Conservation (phyloP, 2,888 invertebrate species). For the Chymomyza fuscimana region DNA sequence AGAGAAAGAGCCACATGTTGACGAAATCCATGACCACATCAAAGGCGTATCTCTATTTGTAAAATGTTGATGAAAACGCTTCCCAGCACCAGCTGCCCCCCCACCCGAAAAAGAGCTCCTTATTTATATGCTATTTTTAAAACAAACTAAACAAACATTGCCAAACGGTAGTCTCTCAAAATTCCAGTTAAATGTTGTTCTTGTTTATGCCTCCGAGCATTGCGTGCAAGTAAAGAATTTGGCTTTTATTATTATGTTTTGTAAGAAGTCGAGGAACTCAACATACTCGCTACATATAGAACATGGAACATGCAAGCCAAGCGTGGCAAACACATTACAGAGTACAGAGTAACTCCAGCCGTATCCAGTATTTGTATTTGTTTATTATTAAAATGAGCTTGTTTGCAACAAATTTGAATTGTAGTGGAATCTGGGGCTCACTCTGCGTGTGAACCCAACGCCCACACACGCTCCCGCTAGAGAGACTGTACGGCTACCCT, state of each 20-base stretch:
- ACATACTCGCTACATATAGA: conserved; percentile 46
- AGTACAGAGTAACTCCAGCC: neutral
- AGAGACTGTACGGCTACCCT: conserved; percentile 9
- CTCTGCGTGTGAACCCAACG: conserved; percentile 10
- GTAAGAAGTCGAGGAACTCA: neutral
- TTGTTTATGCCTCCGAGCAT: conserved; percentile 17
- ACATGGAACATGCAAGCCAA: neutral
- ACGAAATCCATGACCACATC: conserved; percentile 64
- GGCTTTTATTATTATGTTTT: conserved; percentile 1
- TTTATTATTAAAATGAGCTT: conserved; percentile 69
- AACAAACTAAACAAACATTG: conserved; percentile 4
- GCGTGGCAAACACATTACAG: neutral
- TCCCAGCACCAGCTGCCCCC: conserved; percentile 16
- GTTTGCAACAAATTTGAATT: conserved; percentile 53
- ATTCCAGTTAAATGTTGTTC: conserved; percentile 64
- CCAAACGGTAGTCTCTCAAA: conserved; percentile 27
- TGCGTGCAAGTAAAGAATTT: neutral
- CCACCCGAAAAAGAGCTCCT: conserved; percentile 1
- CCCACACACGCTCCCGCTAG: neutral
- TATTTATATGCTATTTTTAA: conserved; percentile 2
- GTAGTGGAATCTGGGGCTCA: conserved; percentile 13
- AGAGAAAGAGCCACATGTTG: conserved; percentile 58
- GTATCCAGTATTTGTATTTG: conserved; percentile 48
- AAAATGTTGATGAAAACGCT: conserved; percentile 21
- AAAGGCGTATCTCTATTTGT: conserved; percentile 25